A percentile compares a stretch with the other conserved stretches of the same genome.
Evolutionary conservation across 2,888 invertebrate genomes (phyloP).

Genomic region (Oscheius myriophilus): DNA sequence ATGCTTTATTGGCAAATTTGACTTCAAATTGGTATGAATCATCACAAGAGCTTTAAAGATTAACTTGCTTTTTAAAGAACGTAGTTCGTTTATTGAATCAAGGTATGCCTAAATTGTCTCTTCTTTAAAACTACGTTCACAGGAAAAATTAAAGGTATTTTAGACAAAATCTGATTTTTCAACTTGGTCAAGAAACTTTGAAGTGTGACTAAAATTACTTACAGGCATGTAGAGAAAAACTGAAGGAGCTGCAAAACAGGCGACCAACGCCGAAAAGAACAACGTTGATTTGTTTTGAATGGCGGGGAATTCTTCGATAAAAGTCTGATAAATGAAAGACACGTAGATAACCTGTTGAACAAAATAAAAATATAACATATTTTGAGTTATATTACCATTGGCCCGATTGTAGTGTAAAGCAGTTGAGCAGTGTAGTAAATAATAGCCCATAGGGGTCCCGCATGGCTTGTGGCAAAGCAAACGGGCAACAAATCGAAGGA

Average conservation of each 20-base stretch:
- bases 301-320: conserved; percentile 51
- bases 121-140: too few relatives aligned
- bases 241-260: conserved; percentile 38
- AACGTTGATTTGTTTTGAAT: conserved; percentile 37
- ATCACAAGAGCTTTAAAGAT: too few relatives aligned
- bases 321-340: conserved; percentile 46
- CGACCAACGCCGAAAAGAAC: conserved; percentile 35
- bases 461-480: conserved; percentile 49
- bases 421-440: conserved; percentile 52
- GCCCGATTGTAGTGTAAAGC: conserved; percentile 51
- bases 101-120: too few relatives aligned
- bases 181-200: too few relatives aligned
- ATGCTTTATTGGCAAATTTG: too few relatives aligned
- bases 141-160: too few relatives aligned
- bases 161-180: too few relatives aligned
- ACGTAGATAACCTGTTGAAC: conserved; percentile 40
- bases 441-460: conserved; percentile 47
- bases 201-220: too few relatives aligned
- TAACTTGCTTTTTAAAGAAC: too few relatives aligned
- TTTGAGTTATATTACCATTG: conserved; percentile 47
- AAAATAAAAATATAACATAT: neutral
- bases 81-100: too few relatives aligned
- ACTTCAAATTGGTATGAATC: too few relatives aligned
- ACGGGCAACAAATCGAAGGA: conserved; percentile 55
- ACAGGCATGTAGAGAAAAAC: conserved; percentile 56